Evolutionary conservation across 92 coral and sea anemone genomes (phyloP).

Genomic region (Isaurus tuberculatus): DNA sequence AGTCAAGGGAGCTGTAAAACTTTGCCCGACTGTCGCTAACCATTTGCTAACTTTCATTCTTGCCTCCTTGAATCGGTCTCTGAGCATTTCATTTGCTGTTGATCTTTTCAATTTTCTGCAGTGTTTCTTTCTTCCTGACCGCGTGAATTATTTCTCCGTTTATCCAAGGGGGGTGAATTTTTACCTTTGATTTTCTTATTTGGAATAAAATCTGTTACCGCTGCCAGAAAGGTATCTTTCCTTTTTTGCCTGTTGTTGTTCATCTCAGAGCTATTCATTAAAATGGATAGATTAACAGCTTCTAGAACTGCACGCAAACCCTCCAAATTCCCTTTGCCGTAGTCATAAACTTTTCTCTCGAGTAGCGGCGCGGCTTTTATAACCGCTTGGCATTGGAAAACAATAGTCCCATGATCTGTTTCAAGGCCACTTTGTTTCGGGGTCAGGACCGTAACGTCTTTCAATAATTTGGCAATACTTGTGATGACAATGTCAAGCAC

Average conservation of each 20-base stretch:
- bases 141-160: background rate
- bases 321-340: background rate
- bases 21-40: slow-evolving; percentile 49
- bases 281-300: background rate
- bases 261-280: background rate
- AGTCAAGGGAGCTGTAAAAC: slow-evolving; percentile 50
- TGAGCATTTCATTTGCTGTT: slow-evolving; percentile 12
- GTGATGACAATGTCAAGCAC: slow-evolving; percentile 47
- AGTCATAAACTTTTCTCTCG: background rate
- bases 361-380: slow-evolving; percentile 41
- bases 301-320: background rate
- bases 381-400: slow-evolving; percentile 30
- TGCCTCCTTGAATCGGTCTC: background rate
- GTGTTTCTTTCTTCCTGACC: slow-evolving; percentile 40
- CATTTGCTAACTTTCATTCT: background rate
- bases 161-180: background rate
- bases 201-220: background rate
- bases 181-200: background rate
- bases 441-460: slow-evolving; percentile 14
- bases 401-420: slow-evolving; percentile 43
- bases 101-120: slow-evolving; percentile 26
- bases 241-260: background rate
- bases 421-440: slow-evolving; percentile 41
- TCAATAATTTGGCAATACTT: slow-evolving; percentile 33
- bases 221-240: background rate